Evolutionary conservation across 2,888 invertebrate species (phyloP), one percentile per base, ranked within the genome.

Genomic region (Dryadula phaetusa): DNA sequence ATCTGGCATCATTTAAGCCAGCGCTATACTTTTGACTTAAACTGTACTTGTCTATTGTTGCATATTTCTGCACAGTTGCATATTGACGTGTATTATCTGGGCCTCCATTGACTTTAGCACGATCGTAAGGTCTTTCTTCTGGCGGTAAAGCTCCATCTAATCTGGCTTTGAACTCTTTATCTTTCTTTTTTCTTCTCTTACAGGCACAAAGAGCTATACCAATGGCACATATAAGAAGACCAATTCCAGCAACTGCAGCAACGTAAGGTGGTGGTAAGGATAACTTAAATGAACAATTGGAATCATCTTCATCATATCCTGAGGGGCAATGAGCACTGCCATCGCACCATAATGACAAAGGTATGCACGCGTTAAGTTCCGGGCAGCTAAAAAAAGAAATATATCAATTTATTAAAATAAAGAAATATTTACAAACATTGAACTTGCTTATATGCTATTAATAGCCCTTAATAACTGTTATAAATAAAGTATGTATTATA

Each of bases 321-420:
- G 96, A 96, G 14, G 96, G 97, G 80, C 97, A 97, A 79, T 97
- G 96, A 1, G 94, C 90, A 47, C 95, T 93, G 0, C 96, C 96
- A 81, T 97, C 97, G 83, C 97, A 97, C 96, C 97, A 96, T 4
- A 97, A 83, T 1, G 95, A 94, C 0, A 95, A 93, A 71, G 95
- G 96, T 77, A 97, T 96, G 82, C 97, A 97, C 0, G 96, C 96
- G 71, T 96, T 96, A 62, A 97, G 88, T 82, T 97, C 96, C 0
- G 96, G 96, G 78, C 97, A 97, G 80, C 96, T 96, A 86, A 81
- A 76, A 54, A 76, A 16, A 64, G 71, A 67, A 72, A 65, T 32
- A 53, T 46, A 54, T 52, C 40, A 66, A 40, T 52, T 44, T 47
- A 60, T 66, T 16, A 61, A 62, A n/a, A n/a, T n/a, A n/a, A n/a